phyloP scores from a whole-genome alignment of 2,113 vertebrate genomes.

The Gymnobelideus leadbeateri region DNA sequence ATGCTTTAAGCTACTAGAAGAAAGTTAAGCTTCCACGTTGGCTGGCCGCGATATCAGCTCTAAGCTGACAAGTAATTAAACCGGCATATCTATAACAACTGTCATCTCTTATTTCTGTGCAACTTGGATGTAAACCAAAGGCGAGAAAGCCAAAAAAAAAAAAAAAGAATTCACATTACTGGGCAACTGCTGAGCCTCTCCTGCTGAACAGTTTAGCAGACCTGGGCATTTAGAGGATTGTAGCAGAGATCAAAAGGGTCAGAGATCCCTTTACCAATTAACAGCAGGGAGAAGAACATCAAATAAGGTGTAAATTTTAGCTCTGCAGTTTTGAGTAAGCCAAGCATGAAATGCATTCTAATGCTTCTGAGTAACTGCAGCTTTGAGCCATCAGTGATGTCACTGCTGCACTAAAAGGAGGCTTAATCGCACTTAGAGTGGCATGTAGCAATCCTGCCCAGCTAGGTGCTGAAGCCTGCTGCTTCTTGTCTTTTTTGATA shows the following conservation, averaged over 20 bases:
- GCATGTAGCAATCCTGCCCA: constrained; percentile 87
- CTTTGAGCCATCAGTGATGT: constrained; percentile 89
- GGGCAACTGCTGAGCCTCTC: constrained; percentile 91
- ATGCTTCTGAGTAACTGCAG: constrained; percentile 89
- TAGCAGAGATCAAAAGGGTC: constrained; percentile 91
- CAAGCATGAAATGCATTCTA: constrained; percentile 93
- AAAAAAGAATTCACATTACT: constrained; percentile 87
- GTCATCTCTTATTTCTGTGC: constrained; percentile 97
- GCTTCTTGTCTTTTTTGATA: constrained; percentile 91
- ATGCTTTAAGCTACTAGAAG: constrained; percentile 95
- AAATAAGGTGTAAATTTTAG: constrained; percentile 95
- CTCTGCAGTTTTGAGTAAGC: constrained; percentile 91
- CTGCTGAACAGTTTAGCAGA: constrained; percentile 92
- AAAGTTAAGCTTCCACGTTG: constrained; percentile 95
- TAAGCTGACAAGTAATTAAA: constrained; percentile 99
- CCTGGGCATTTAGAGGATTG: constrained; percentile 94
- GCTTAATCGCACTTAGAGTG: constrained; percentile 88
- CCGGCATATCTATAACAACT: constrained; percentile 97
- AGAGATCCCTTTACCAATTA: constrained; percentile 94
- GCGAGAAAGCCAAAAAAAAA: constrained; percentile 87
- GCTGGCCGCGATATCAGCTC: constrained; percentile 94
- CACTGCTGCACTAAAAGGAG: constrained; percentile 87
- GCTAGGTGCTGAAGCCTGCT: constrained; percentile 90
- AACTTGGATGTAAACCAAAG: constrained; percentile 95
- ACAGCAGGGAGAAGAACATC: constrained; percentile 92